A percentile compares a stretch with the other conserved stretches of the same genome.
Evolutionary conservation across 2,797 vertebrate species (phyloP).

Genomic region (Melanogrammus aeglefinus): DNA sequence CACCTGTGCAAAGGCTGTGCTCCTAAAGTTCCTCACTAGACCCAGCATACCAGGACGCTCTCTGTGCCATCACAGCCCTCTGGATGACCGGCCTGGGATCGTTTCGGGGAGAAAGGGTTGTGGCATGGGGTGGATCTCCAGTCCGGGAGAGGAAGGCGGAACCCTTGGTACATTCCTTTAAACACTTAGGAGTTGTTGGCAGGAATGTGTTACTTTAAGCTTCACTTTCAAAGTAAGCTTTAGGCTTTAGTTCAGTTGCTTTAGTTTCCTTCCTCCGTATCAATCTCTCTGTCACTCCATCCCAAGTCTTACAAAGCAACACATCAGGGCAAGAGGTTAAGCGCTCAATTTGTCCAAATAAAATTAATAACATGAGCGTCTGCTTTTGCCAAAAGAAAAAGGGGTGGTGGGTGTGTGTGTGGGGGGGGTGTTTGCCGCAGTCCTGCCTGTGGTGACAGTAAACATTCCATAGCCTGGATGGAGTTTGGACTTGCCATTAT

Average conservation of each 20-base stretch:
- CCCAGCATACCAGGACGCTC: not conserved
- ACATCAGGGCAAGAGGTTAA: constrained; percentile 68
- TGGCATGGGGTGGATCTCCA: constrained; percentile 39
- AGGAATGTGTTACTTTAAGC: constrained; percentile 63
- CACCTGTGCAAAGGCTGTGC: constrained; percentile 36
- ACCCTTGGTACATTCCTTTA: constrained; percentile 59
- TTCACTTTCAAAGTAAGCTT: constrained; percentile 61
- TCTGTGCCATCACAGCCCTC: not conserved
- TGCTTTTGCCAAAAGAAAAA: constrained; percentile 70
- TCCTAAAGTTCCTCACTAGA: constrained; percentile 14
- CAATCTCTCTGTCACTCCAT: constrained; percentile 14
- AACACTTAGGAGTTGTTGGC: constrained; percentile 71
- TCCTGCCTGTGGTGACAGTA: constrained; percentile 85
- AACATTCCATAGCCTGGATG: constrained; percentile 85
- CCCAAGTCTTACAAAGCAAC: constrained; percentile 41
- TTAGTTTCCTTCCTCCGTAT: constrained; percentile 38
- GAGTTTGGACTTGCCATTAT: constrained; percentile 77
- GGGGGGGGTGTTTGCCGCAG: constrained; percentile 77
- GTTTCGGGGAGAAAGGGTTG: constrained; percentile 12
- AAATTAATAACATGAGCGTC: constrained; percentile 75
- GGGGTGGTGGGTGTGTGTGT: constrained; percentile 21
- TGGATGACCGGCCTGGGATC: constrained; percentile 16
- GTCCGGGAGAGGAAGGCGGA: constrained; percentile 51
- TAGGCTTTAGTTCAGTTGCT: constrained; percentile 41
- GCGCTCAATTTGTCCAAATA: constrained; percentile 75